Evolutionary conservation across 2,113 vertebrate species (phyloP).

Genomic region (Danio rerio): GRCz12tu NC_133197.1:12757501-12758000

Average conservation of each 20-base stretch:
- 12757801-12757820: not conserved
- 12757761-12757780: not conserved
- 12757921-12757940: not conserved
- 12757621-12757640: constrained; percentile 47
- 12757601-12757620: constrained; percentile 37
- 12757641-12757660: not conserved
- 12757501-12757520: not conserved
- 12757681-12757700: constrained; percentile 65
- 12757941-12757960: constrained; percentile 16
- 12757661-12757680: constrained; percentile 61
- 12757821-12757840: not conserved
- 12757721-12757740: not conserved
- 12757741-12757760: not conserved
- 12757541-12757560: constrained; percentile 71
- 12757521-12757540: not conserved
- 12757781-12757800: no score
- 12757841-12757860: not conserved
- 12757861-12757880: no score
- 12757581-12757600: constrained; percentile 70
- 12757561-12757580: constrained; percentile 82
- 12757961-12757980: not conserved
- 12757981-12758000: not conserved
- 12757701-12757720: not conserved
- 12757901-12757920: not conserved
- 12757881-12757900: not conserved